Conservation (phyloP, 2,797 vertebrate species). For the Heterohyrax brucei region DNA sequence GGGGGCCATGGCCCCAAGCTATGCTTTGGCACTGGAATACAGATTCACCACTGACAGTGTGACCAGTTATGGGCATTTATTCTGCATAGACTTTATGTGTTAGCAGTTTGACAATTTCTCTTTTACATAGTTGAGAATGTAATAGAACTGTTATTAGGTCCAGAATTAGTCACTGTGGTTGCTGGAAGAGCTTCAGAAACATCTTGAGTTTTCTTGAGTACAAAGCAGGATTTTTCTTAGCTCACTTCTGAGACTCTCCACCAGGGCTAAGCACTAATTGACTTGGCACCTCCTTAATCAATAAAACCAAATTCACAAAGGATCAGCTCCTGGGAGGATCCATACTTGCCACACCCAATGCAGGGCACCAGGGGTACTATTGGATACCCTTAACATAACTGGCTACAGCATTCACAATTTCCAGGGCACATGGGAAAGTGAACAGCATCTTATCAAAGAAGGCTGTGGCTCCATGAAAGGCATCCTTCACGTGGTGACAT, state of each 20-base stretch:
- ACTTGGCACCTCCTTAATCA: background rate
- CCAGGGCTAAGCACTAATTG: accelerated
- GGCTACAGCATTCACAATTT: conserved; percentile 89
- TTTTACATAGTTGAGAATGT: background rate
- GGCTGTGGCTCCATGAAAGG: conserved; percentile 92
- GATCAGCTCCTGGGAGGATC: background rate
- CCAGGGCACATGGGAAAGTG: conserved; percentile 90
- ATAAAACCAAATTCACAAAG: background rate
- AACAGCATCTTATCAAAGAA: conserved; percentile 89
- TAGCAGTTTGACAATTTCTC: background rate
- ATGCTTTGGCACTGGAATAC: background rate
- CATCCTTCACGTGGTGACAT: conserved; percentile 92
- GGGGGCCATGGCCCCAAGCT: background rate
- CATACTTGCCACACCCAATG: too few relatives aligned
- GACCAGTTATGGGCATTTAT: background rate
- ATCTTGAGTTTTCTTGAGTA: background rate
- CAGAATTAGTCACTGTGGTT: too few relatives aligned
- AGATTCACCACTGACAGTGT: background rate
- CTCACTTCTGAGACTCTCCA: background rate
- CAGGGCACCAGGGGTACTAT: background rate
- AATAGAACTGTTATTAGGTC: background rate
- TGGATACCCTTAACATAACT: conserved; percentile 91
- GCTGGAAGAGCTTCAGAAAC: background rate
- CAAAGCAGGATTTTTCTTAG: background rate
- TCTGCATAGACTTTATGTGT: background rate